Percentiles rank a stretch among this genome's conserved stretches.
These are phyloP conservation scores for Drosophila subpulchrella DNA, from an alignment of 1,140 invertebrate genomes.

Conservation along the genomic window DNA sequence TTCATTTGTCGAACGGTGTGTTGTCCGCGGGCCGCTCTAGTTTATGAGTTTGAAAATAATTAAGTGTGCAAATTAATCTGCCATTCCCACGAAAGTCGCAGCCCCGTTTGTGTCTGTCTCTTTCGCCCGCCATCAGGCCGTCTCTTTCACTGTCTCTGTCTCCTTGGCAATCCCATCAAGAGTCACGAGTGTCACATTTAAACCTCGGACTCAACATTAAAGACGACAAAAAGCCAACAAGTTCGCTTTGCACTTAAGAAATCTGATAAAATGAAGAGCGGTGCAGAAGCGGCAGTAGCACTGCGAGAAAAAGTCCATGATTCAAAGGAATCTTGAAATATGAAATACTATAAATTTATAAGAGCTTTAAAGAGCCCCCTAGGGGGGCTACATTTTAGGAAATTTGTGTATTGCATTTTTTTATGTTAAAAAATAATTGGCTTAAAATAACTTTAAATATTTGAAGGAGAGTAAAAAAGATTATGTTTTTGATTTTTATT, in stretches of 20 bases:
- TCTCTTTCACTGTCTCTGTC: neutral
- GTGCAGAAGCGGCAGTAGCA: conserved; percentile 12
- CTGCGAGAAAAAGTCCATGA: neutral
- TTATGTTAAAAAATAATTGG: too few species aligned
- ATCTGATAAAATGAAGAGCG: conserved; percentile 69
- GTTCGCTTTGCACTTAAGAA: conserved; percentile 83
- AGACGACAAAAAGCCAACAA: conserved; percentile 83
- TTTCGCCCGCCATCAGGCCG: neutral
- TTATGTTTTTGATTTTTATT: too few species aligned
- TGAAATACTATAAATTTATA: neutral
- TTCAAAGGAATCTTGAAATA: neutral
- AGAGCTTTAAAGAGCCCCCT: too few species aligned
- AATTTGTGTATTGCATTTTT: too few species aligned
- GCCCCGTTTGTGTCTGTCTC: neutral
- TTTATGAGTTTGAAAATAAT: conserved; percentile 46
- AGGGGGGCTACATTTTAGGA: too few species aligned
- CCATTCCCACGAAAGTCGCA: conserved; percentile 63
- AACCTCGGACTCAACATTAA: conserved; percentile 76
- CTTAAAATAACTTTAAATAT: too few species aligned
- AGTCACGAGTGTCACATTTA: conserved; percentile 80
- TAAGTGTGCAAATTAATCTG: conserved; percentile 62
- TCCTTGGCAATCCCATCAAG: conserved; percentile 69
- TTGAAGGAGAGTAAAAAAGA: too few species aligned
- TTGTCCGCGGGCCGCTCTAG: conserved; percentile 32
- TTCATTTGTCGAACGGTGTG: conserved; percentile 42